Evolutionary conservation across 53 echinoderm and acorn worm species (phyloP).

Genomic region (Holothuria leucospilota): DNA sequence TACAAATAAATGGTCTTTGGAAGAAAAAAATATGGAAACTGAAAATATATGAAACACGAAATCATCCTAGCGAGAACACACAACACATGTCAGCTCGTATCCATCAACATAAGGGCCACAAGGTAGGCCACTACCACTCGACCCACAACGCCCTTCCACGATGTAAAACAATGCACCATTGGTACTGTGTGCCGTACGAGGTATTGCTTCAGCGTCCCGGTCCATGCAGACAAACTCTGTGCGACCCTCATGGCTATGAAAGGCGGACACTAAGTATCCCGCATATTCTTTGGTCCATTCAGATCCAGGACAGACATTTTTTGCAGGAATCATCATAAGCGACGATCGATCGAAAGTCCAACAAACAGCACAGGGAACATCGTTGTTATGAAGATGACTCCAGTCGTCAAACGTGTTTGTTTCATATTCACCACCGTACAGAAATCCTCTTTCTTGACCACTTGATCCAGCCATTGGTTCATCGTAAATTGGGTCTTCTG

Average conservation of each 20-base stretch:
- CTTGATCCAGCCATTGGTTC: conserved; percentile 1
- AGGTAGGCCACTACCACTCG: conserved; percentile 50
- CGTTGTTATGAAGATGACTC: conserved; percentile 16
- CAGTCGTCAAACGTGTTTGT: conserved; percentile 8
- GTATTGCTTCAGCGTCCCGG: too few species aligned
- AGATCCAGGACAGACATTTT: too few species aligned
- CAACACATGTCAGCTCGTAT: too few species aligned
- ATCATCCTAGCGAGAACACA: too few species aligned
- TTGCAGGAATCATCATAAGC: conserved; percentile 60
- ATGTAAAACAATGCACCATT: conserved; percentile 50
- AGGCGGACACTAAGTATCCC: conserved; percentile 49
- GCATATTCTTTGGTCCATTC: too few species aligned
- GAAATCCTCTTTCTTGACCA: not conserved
- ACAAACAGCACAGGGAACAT: conserved; percentile 61
- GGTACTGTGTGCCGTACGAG: conserved; percentile 18
- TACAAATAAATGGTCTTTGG: too few species aligned
- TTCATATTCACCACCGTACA: conserved; percentile 54
- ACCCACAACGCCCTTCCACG: conserved; percentile 55
- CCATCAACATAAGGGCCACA: conserved; percentile 58
- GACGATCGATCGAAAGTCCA: conserved; percentile 9
- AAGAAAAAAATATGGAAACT: too few species aligned
- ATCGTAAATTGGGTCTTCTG: conserved; percentile 47
- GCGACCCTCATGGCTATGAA: not conserved
- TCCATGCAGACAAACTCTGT: conserved; percentile 60
- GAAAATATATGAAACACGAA: too few species aligned